Evolutionary conservation across 1,140 invertebrate genomes (phyloP), one percentile per base, ranked within the genome.

Genomic region (Neodiprion lecontei): DNA sequence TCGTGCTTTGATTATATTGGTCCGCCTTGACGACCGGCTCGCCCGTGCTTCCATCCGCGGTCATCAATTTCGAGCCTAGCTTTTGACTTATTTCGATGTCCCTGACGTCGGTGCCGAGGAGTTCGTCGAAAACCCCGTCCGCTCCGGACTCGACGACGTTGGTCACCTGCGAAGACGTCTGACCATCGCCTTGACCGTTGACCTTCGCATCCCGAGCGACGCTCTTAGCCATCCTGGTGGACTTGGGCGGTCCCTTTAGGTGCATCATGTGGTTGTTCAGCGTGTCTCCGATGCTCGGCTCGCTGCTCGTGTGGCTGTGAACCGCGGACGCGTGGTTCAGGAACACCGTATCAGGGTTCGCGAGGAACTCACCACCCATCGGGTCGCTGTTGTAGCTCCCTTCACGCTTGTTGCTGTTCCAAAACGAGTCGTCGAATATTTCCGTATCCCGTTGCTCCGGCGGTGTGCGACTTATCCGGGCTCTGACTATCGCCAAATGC

Each of bases 401-500:
- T 72, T 76, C 74, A 70, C 73, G 68, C 9, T 73, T 28, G 10
- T 70, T 74, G 11, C 75, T 70, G 28, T 72, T 69, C 80, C 85
- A 86, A 50, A 85, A 84, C 0, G 83, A 83, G 69, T 87, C 86
- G 61, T 89, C 88, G 71, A 86, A 85, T 1, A 87, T 72, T 28
- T 88, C 80, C 21, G 80, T 84, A 48, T 86, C 83, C 7, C 83
- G 80, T 69, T 87, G 84, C n/a, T 87, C 86, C 1, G 82, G 82
- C 0, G 86, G 82, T 12, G 88, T 72, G 53, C 82, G 80, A 76
- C 78, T 86, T 48, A 93, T 91, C n/a, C 95, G 90, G 49, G 93
- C 91, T 66, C 94, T 91, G 3, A 98, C 96, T 61, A 97, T 97
- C 21, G 93, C 91, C 7, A 99, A 90, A 86, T 99, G 97, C 10